Evolutionary conservation across 2,797 vertebrate species (phyloP).

Genomic region (Betta splendens): DNA sequence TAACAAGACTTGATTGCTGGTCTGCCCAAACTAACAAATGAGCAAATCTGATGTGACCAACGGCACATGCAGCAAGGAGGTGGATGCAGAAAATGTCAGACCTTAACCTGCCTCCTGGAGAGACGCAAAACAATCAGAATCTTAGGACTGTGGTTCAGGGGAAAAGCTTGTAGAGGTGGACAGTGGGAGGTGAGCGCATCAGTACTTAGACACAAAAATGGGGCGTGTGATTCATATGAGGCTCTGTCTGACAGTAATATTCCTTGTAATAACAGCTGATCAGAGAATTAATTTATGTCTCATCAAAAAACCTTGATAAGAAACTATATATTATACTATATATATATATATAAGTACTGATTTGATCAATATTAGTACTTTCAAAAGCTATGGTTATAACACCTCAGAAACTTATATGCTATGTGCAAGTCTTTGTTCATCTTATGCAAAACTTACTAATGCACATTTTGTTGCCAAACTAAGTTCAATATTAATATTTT

Average conservation of each 20-base stretch:
- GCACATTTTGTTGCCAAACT: not conserved
- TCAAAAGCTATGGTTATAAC: too few relatives aligned
- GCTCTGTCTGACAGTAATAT: not conserved
- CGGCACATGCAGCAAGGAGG: conserved; percentile 17
- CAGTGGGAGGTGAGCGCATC: conserved; percentile 3
- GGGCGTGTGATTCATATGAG: not conserved
- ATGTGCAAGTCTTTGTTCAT: too few relatives aligned
- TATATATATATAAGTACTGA: too few relatives aligned
- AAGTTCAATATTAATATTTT: not conserved
- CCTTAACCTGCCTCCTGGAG: conserved; percentile 22
- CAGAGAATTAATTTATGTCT: not conserved
- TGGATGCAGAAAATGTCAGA: conserved; percentile 39
- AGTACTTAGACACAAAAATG: conserved; percentile 8
- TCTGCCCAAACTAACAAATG: conserved; percentile 5
- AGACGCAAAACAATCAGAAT: conserved; percentile 12
- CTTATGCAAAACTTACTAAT: not conserved
- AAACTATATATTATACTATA: not conserved
- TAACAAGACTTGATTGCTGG: conserved; percentile 16
- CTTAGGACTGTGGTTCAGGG: conserved; percentile 34
- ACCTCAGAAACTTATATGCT: too few relatives aligned
- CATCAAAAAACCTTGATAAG: not conserved
- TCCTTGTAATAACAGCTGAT: not conserved
- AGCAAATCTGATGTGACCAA: conserved; percentile 18
- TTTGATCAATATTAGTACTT: too few relatives aligned
- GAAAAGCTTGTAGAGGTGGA: conserved; percentile 25